Percentiles rank a stretch among this genome's conserved stretches.
These are phyloP conservation scores for Sinella curviseta DNA, from an alignment of 1,140 invertebrate genomes.

Conservation along the genomic window DNA sequence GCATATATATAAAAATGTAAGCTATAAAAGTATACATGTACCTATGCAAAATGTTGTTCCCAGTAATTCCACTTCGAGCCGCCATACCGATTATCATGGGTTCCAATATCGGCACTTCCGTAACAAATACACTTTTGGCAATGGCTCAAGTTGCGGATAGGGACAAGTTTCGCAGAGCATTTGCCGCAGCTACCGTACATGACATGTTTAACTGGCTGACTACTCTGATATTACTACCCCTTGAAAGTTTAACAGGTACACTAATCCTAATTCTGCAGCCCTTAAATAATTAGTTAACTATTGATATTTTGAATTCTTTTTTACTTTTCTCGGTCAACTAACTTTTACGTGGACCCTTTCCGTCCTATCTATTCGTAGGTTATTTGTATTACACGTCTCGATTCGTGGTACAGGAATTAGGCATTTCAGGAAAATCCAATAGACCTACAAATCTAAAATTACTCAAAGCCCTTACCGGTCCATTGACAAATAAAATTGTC, in stretches of 20 bases:
- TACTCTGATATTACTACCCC: constrained; percentile 53
- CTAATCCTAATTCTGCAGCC: constrained; percentile 36
- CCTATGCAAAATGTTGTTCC: constrained; percentile 56
- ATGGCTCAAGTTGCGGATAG: constrained; percentile 53
- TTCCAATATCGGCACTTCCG: constrained; percentile 55
- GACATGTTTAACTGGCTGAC: constrained; percentile 58
- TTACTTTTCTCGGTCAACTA: too few relatives aligned
- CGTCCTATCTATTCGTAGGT: neutral
- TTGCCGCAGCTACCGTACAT: constrained; percentile 56
- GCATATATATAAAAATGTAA: neutral
- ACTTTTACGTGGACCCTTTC: too few relatives aligned
- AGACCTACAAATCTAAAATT: constrained; percentile 53
- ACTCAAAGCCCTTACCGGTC: constrained; percentile 57
- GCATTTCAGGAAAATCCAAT: neutral
- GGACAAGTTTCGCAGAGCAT: constrained; percentile 55
- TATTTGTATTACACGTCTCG: neutral
- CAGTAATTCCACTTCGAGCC: constrained; percentile 53
- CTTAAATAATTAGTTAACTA: constrained; percentile 50
- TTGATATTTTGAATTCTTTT: too few relatives aligned
- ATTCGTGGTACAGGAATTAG: neutral
- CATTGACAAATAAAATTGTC: constrained; percentile 57
- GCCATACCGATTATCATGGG: constrained; percentile 57
- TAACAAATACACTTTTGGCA: constrained; percentile 54
- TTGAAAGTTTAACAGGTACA: constrained; percentile 53
- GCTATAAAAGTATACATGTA: neutral